These are phyloP conservation scores for Pipistrellus pipistrellus DNA, from an alignment of 2,797 vertebrate genomes.

Conservation along the genomic window DNA sequence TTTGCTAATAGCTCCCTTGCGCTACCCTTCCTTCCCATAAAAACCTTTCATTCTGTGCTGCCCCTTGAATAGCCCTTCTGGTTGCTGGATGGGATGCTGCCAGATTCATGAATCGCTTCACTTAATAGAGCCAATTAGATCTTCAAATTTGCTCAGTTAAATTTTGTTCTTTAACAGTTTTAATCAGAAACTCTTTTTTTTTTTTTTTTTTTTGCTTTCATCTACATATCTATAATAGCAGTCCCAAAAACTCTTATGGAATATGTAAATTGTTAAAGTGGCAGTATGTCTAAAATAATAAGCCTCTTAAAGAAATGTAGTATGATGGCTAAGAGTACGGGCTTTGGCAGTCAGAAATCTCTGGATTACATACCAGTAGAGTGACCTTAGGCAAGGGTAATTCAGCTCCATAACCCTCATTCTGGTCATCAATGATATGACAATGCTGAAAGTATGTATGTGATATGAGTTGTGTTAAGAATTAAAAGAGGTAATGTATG, in stretches of 20 bases:
- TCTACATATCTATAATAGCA: not conserved
- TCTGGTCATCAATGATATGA: not conserved
- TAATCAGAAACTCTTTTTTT: not conserved
- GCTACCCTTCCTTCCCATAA: not conserved
- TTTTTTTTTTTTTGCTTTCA: not conserved
- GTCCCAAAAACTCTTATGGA: not conserved
- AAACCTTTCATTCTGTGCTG: not conserved
- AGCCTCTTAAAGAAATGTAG: not conserved
- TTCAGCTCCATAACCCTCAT: not conserved
- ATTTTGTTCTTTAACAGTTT: constrained; percentile 27
- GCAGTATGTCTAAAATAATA: constrained; percentile 17
- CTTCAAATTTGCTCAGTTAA: not conserved
- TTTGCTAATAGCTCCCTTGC: not conserved
- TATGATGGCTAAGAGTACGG: not conserved
- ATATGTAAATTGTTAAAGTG: not conserved
- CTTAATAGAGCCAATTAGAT: not conserved
- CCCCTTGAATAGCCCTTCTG: not conserved
- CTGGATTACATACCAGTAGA: not conserved
- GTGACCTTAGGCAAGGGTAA: not conserved
- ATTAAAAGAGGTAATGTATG: not conserved
- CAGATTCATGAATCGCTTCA: not conserved
- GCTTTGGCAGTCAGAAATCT: not conserved
- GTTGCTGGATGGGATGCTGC: not conserved
- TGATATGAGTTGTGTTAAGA: not conserved
- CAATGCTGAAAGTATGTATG: not conserved